phyloP scores from a whole-genome alignment of 2,113 vertebrate species.

The Dryoscopus gambensis region DNA sequence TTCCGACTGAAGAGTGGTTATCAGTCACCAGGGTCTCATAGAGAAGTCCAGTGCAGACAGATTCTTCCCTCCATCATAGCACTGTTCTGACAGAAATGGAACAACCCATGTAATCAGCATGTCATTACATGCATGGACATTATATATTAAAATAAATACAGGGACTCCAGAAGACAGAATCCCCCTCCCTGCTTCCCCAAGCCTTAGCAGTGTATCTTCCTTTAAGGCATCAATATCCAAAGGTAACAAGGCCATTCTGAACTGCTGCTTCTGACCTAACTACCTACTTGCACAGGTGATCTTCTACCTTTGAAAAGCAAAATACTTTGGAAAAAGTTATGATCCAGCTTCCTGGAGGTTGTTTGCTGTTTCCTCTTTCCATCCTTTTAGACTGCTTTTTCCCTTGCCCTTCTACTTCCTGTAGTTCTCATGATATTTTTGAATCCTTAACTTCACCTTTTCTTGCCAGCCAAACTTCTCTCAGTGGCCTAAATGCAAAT shows the following conservation, averaged over 20 bases:
- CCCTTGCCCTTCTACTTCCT: neutral
- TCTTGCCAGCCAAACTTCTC: neutral
- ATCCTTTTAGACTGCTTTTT: neutral
- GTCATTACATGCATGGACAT: accelerated
- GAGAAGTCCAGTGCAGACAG: neutral
- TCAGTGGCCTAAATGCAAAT: neutral
- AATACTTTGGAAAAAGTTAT: neutral
- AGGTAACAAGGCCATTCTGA: neutral
- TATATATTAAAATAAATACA: neutral
- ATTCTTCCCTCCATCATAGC: neutral
- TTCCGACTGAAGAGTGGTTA: neutral
- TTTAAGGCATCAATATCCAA: neutral
- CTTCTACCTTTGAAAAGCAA: neutral
- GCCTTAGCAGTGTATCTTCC: neutral
- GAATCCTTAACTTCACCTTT: neutral
- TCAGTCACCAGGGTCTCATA: neutral
- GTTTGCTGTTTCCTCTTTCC: neutral
- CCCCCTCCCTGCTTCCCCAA: neutral
- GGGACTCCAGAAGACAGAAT: neutral
- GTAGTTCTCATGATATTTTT: neutral
- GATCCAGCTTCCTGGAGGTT: neutral
- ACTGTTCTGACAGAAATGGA: neutral
- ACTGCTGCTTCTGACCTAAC: neutral
- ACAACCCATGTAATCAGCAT: neutral
- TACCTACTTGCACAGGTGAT: neutral